Conservation (phyloP, 2,888 invertebrate genomes). For the Seira ritae region DNA sequence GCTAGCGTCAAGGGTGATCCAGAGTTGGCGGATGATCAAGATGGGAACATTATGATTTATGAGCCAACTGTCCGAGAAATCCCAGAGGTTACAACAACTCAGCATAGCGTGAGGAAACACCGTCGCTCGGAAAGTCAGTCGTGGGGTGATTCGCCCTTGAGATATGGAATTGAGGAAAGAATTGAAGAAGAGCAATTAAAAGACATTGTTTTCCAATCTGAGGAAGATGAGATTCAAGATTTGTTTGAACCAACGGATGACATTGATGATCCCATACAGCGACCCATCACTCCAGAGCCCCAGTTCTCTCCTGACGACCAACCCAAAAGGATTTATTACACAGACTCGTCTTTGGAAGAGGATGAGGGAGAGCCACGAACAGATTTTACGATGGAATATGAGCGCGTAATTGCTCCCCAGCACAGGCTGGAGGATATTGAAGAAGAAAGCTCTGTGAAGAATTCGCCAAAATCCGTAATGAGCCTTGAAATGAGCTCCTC, state of each 20-base stretch:
- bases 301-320: constrained; percentile 72
- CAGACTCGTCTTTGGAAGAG: constrained; percentile 73
- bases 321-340: constrained; percentile 64
- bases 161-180: constrained; percentile 71
- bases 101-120: constrained; percentile 64
- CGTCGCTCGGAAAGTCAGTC: constrained; percentile 71
- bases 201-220: constrained; percentile 75
- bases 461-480: constrained; percentile 94
- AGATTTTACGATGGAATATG: constrained; percentile 58
- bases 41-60: constrained; percentile 76
- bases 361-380: constrained; percentile 74
- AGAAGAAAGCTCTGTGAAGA: constrained; percentile 87
- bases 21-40: constrained; percentile 76
- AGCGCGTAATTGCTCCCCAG: constrained; percentile 72
- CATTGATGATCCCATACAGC: constrained; percentile 78
- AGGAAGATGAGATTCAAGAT: constrained; percentile 75
- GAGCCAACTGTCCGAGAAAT: constrained; percentile 75
- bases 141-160: constrained; percentile 67
- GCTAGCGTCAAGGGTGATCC: constrained; percentile 72
- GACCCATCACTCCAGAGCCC: constrained; percentile 79
- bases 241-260: constrained; percentile 71
- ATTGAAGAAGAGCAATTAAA: constrained; percentile 73
- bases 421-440: constrained; percentile 91
- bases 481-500: constrained; percentile 89
- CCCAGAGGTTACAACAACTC: constrained; percentile 66